A percentile compares a stretch with the other conserved stretches of the same genome.
These are phyloP conservation scores for Ormyrus rosae DNA, from an alignment of 2,888 invertebrate species.

Conservation along the genomic window DNA sequence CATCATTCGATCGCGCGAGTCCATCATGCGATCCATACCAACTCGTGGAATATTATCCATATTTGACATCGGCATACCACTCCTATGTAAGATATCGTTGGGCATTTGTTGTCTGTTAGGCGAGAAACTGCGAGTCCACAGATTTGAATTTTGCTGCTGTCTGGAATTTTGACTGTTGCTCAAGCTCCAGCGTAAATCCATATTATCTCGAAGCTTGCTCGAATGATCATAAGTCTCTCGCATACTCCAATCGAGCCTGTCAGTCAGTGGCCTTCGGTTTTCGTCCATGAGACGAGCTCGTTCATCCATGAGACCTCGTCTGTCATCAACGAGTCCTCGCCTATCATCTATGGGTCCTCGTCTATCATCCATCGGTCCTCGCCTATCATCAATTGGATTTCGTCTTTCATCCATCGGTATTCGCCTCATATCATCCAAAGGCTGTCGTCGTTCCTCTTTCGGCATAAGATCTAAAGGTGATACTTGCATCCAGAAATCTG, in stretches of 20 bases:
- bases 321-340: background rate
- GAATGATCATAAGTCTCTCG: conserved; percentile 68
- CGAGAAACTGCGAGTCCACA: conserved; percentile 33
- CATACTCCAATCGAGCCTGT: conserved; percentile 71
- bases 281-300: background rate
- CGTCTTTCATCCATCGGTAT: conserved; percentile 11
- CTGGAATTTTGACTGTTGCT: conserved; percentile 60
- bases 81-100: conserved; percentile 20
- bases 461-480: conserved; percentile 59
- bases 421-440: background rate
- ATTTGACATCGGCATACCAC: background rate
- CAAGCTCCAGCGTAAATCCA: conserved; percentile 70
- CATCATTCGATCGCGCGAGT: conserved; percentile 5
- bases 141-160: background rate
- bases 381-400: background rate
- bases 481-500: conserved; percentile 63
- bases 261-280: conserved; percentile 65
- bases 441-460: background rate
- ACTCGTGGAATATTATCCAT: background rate
- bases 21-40: conserved; percentile 2
- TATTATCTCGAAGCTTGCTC: conserved; percentile 64
- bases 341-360: conserved; percentile 1
- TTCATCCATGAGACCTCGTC: background rate
- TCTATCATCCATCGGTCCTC: conserved; percentile 7
- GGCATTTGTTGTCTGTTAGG: conserved; percentile 21